Percentiles rank a stretch among this genome's conserved stretches.
Conservation (phyloP, 2,797 vertebrate genomes). For the Micromesistius poutassou region DNA sequence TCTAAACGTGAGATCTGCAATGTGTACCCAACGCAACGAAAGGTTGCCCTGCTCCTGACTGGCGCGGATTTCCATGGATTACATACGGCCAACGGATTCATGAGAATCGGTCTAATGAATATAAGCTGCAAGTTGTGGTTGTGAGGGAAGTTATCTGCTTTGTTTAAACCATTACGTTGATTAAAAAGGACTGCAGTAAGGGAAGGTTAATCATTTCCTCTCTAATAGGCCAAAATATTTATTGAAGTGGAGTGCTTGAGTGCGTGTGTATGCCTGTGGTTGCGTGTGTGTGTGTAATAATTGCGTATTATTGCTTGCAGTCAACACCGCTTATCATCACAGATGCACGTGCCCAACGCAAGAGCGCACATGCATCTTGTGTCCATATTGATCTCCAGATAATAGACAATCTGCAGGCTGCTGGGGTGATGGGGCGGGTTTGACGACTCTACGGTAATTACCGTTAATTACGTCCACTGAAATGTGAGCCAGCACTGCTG, state of each 20-base stretch:
- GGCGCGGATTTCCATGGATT: not conserved
- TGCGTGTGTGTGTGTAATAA: conserved; percentile 50
- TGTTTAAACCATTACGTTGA: conserved; percentile 46
- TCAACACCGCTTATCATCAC: conserved; percentile 36
- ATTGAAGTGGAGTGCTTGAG: conserved; percentile 32
- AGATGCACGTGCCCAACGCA: conserved; percentile 18
- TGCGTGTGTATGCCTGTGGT: conserved; percentile 31
- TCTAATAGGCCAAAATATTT: conserved; percentile 63
- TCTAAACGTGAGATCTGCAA: not conserved
- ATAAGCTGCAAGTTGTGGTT: not conserved
- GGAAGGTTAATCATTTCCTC: conserved; percentile 66
- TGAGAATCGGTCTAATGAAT: not conserved
- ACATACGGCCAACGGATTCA: not conserved
- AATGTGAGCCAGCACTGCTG: conserved; percentile 10
- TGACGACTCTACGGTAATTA: conserved; percentile 56
- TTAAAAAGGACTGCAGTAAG: conserved; percentile 55
- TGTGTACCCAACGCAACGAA: not conserved
- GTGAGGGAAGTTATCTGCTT: not conserved
- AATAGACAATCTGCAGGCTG: conserved; percentile 36
- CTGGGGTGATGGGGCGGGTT: conserved; percentile 42
- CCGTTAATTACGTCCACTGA: conserved; percentile 32
- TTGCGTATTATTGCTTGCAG: conserved; percentile 51
- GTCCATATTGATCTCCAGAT: conserved; percentile 53
- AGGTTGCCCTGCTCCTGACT: too few species aligned
- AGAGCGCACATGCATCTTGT: conserved; percentile 2